Percentiles rank a stretch among this genome's conserved stretches.
phyloP scores from a whole-genome alignment of 2,888 invertebrate genomes.

The Bombylius major region DNA sequence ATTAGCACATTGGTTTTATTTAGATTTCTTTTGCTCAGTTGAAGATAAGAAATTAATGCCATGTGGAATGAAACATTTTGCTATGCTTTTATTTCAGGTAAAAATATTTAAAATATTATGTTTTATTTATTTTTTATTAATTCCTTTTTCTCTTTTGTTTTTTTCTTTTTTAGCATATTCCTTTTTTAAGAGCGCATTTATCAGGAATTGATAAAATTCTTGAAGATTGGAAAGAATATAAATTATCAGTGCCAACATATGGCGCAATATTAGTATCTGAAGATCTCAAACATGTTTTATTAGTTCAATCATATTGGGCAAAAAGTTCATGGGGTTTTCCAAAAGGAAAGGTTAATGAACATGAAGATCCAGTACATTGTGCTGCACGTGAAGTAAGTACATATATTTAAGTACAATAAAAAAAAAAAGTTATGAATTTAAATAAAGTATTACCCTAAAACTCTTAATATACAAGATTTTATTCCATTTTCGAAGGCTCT shows the following conservation, averaged over 20 bases:
- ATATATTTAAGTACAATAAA: background rate
- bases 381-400: conserved; percentile 74
- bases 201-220: conserved; percentile 63
- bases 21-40: conserved; percentile 86
- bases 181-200: conserved; percentile 65
- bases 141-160: background rate
- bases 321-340: conserved; percentile 96
- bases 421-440: background rate
- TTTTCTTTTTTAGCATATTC: conserved; percentile 55
- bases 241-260: conserved; percentile 89
- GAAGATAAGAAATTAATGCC: conserved; percentile 51
- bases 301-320: conserved; percentile 83
- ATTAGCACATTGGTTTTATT: conserved; percentile 96
- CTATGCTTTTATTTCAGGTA: conserved; percentile 71
- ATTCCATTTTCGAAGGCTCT: too few relatives aligned
- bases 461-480: too few relatives aligned
- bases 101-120: conserved; percentile 7
- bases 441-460: too few relatives aligned
- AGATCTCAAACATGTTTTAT: conserved; percentile 62
- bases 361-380: conserved; percentile 84
- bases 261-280: conserved; percentile 87
- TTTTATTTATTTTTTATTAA: background rate
- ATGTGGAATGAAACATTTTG: conserved; percentile 74
- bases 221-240: conserved; percentile 88
- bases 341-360: conserved; percentile 96